Percentiles rank a stretch among this genome's conserved stretches.
These are phyloP conservation scores for Pelvicachromis taeniatus DNA, from an alignment of 2,113 vertebrate species.

Conservation along the genomic window DNA sequence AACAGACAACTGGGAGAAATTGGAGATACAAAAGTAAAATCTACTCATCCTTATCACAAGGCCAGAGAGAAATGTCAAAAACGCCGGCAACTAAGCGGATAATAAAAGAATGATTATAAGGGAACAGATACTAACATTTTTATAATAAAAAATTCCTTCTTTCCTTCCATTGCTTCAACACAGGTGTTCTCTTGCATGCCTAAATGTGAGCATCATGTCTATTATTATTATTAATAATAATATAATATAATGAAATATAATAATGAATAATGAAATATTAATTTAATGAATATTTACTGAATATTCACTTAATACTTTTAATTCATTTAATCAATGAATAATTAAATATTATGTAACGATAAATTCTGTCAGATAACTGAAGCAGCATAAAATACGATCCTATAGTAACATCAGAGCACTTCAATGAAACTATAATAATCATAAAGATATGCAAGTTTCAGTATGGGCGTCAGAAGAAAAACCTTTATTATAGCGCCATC, in stretches of 20 bases:
- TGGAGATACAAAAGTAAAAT: neutral
- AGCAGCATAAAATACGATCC: neutral
- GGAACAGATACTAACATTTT: too few relatives aligned
- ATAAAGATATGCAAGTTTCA: neutral
- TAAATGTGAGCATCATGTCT: neutral
- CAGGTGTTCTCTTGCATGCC: neutral
- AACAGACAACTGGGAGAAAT: neutral
- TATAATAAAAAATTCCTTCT: too few relatives aligned
- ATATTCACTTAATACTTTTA: too few relatives aligned
- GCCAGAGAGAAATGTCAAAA: neutral
- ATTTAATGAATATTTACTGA: too few relatives aligned
- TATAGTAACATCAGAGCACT: neutral
- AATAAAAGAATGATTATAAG: neutral
- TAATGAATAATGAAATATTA: too few relatives aligned
- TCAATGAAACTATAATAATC: neutral
- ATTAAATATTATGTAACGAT: too few relatives aligned
- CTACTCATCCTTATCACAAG: neutral
- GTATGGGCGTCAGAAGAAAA: neutral
- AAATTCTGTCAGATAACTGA: neutral
- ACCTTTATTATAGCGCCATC: neutral
- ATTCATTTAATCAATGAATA: too few relatives aligned
- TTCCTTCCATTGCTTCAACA: neutral
- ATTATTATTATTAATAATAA: too few relatives aligned
- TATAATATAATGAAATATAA: too few relatives aligned
- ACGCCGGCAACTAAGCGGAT: neutral